phyloP scores from a whole-genome alignment of 2,113 vertebrate species.

The Amphiprion ocellaris region DNA sequence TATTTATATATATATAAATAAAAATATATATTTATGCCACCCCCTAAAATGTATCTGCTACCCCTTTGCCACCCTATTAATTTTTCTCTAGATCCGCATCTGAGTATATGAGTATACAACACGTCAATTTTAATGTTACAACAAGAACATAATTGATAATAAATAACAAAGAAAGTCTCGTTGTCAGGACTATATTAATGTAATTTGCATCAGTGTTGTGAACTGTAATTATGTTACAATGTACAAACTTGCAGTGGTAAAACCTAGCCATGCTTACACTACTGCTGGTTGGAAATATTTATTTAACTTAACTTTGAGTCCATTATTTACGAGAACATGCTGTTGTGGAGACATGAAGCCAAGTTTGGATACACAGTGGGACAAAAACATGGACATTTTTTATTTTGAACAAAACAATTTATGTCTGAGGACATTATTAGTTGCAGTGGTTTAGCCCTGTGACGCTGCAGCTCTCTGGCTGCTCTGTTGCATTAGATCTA shows the following conservation, averaged over 20 bases:
- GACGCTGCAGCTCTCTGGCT: background rate
- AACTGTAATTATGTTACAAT: background rate
- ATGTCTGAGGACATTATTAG: slow-evolving; percentile 49
- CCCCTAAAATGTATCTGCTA: too few species aligned
- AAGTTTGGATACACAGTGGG: background rate
- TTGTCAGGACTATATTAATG: background rate
- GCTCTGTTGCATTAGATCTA: slow-evolving; percentile 54
- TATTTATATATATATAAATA: too few species aligned
- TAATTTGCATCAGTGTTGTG: background rate
- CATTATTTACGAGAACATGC: background rate
- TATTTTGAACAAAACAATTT: background rate
- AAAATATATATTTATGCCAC: too few species aligned
- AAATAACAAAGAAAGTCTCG: background rate
- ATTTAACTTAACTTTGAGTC: background rate
- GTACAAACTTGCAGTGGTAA: background rate
- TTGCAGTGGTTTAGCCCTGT: slow-evolving; percentile 63
- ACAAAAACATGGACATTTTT: background rate
- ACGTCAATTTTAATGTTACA: too few species aligned
- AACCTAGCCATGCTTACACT: background rate
- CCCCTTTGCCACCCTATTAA: too few species aligned
- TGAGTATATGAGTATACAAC: too few species aligned
- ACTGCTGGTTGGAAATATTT: background rate
- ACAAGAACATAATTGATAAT: background rate
- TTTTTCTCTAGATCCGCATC: too few species aligned
- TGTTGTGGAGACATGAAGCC: background rate